Evolutionary conservation across 2,113 vertebrate genomes (phyloP).

Genomic region (Collichthys lucidus): DNA sequence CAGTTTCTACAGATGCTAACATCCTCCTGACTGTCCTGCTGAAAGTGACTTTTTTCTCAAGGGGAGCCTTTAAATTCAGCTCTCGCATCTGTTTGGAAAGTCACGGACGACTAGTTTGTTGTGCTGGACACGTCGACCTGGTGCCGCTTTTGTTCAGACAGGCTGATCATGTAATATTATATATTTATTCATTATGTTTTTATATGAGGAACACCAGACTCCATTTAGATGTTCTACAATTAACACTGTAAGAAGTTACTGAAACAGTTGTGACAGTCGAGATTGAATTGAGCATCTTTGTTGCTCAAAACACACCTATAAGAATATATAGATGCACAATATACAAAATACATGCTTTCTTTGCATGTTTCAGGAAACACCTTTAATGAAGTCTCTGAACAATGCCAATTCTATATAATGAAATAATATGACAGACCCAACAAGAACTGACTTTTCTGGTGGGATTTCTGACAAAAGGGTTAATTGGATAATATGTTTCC

Average conservation of each 20-base stretch:
- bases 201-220: neutral
- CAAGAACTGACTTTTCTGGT: conserved; percentile 35
- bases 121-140: neutral
- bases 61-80: neutral
- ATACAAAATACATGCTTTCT: neutral
- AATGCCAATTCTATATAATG: neutral
- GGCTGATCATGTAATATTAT: neutral
- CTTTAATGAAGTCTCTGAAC: neutral
- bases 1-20: neutral
- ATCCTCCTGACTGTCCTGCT: neutral
- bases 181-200: neutral
- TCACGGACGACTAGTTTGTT: neutral
- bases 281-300: neutral
- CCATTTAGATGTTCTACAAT: neutral
- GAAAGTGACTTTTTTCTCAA: neutral
- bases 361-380: neutral
- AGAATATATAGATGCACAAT: too few species aligned
- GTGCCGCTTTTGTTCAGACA: neutral
- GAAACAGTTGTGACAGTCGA: too few species aligned
- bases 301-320: neutral
- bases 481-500: conserved; percentile 69
- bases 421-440: neutral
- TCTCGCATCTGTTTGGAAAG: conserved; percentile 5
- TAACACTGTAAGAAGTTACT: neutral
- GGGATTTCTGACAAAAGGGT: conserved; percentile 71